These are phyloP conservation scores for rabbit (Oryctolagus cuniculus) DNA, from an alignment of 2,113 vertebrate species.

Conservation along the genomic window mOryCun1.1 NC_091433.1:177351001-177351500, in stretches of 20 bases:
- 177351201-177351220: conserved; percentile 26
- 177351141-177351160: neutral
- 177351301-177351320: neutral
- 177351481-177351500: neutral
- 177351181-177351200: neutral
- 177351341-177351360: no score
- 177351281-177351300: neutral
- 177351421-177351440: neutral
- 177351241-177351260: neutral
- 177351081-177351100: neutral
- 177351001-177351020: conserved; percentile 66
- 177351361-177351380: no score
- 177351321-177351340: neutral
- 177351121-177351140: neutral
- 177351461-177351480: no score
- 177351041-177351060: accelerated
- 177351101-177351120: neutral
- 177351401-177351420: neutral
- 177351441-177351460: no score
- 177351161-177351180: neutral
- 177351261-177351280: no score
- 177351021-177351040: neutral
- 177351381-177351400: neutral
- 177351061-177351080: neutral
- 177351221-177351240: neutral